These are phyloP conservation scores for Euthynnus affinis DNA, from an alignment of 2,797 vertebrate genomes.

Conservation along the genomic window DNA sequence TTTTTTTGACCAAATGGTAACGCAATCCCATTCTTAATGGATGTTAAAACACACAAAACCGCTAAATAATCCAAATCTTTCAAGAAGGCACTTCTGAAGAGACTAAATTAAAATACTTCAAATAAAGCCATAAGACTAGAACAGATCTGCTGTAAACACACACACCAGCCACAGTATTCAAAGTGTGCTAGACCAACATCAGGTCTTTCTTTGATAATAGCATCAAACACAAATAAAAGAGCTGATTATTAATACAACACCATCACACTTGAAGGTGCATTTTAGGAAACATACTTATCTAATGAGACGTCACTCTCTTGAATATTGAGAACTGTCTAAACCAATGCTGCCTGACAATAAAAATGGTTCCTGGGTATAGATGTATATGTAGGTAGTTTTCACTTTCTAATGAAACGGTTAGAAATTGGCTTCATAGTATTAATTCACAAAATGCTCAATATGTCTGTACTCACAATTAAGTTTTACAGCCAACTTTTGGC, in stretches of 20 bases:
- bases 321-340: background rate
- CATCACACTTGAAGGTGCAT: constrained; percentile 5
- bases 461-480: background rate
- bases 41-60: constrained; percentile 32
- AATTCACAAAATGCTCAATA: background rate
- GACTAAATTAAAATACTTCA: constrained; percentile 7
- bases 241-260: background rate
- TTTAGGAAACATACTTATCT: constrained; percentile 13
- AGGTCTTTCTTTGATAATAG: constrained; percentile 21
- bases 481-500: constrained; percentile 7
- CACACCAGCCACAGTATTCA: constrained; percentile 5
- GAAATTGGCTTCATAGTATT: background rate
- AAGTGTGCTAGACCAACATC: background rate
- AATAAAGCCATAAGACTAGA: constrained; percentile 54
- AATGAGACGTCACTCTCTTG: background rate
- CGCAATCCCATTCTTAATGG: constrained; percentile 5
- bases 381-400: background rate
- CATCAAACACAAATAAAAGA: constrained; percentile 22
- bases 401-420: background rate
- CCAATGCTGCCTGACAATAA: constrained; percentile 10
- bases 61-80: constrained; percentile 27
- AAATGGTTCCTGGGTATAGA: background rate
- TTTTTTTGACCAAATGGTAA: constrained; percentile 7
- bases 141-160: constrained; percentile 30
- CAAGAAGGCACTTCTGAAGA: background rate